Evolutionary conservation across 2,113 vertebrate genomes (phyloP).

Genomic region (Pithys albifrons): DNA sequence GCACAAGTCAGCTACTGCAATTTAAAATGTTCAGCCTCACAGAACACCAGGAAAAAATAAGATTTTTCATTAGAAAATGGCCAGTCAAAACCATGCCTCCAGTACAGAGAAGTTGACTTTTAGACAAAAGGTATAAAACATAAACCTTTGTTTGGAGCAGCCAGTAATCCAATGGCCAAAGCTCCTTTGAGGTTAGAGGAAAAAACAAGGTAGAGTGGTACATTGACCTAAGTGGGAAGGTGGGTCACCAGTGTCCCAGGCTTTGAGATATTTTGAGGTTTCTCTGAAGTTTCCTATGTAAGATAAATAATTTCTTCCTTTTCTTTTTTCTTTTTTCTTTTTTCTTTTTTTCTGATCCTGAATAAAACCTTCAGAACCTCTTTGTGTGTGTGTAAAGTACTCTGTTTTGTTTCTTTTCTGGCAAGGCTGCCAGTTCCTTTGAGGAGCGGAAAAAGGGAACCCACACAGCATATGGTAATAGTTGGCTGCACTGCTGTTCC

Average conservation of each 20-base stretch:
- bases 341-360: not conserved
- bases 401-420: not conserved
- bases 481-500: not conserved
- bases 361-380: not conserved
- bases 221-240: not conserved
- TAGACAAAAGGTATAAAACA: not conserved
- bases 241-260: not conserved
- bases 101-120: not conserved
- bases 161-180: not conserved
- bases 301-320: not conserved
- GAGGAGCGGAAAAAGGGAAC: slow-evolving; percentile 37
- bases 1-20: not conserved
- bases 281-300: not conserved
- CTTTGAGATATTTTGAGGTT: not conserved
- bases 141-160: not conserved
- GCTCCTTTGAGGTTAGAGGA: not conserved
- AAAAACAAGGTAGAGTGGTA: not conserved
- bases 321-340: not conserved
- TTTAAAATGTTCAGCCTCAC: not conserved
- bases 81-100: not conserved
- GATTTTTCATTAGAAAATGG: not conserved
- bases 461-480: slow-evolving; percentile 56
- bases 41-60: not conserved
- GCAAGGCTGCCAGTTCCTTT: slow-evolving; percentile 2
- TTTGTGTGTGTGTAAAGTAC: not conserved